phyloP scores from a whole-genome alignment of 2,113 vertebrate genomes.

The Pelusios castaneus region DNA sequence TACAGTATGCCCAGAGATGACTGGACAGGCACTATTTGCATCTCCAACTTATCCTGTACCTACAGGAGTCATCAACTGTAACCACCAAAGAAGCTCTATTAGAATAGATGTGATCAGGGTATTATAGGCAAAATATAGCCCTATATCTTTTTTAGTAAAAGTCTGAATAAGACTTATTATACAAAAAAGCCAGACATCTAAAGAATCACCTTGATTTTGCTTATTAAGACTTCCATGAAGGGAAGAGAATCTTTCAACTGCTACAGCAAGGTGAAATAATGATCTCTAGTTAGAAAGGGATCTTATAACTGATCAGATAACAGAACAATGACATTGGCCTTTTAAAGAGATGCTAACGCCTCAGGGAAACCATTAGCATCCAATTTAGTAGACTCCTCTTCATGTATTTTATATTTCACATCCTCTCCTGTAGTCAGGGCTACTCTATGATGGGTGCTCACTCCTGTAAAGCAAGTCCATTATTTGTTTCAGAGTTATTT shows the following conservation, averaged over 20 bases:
- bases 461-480: constrained; percentile 4
- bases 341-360: not conserved
- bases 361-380: not conserved
- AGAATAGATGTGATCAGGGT: not conserved
- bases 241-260: not conserved
- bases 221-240: rapidly evolving
- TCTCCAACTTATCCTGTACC: not conserved
- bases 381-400: not conserved
- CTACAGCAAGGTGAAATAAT: rapidly evolving
- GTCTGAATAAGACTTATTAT: not conserved
- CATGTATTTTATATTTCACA: not conserved
- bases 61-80: not conserved
- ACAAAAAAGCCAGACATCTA: not conserved
- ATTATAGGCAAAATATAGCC: not conserved
- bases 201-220: not conserved
- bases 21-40: not conserved
- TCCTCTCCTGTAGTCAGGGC: not conserved
- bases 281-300: not conserved
- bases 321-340: rapidly evolving
- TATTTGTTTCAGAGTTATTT: not conserved
- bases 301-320: rapidly evolving
- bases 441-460: not conserved
- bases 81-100: not conserved
- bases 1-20: not conserved
- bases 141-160: not conserved